Evolutionary conservation across 2,797 vertebrate genomes (phyloP), one percentile per base, ranked within the genome.

Genomic region (Ispidina picta): DNA sequence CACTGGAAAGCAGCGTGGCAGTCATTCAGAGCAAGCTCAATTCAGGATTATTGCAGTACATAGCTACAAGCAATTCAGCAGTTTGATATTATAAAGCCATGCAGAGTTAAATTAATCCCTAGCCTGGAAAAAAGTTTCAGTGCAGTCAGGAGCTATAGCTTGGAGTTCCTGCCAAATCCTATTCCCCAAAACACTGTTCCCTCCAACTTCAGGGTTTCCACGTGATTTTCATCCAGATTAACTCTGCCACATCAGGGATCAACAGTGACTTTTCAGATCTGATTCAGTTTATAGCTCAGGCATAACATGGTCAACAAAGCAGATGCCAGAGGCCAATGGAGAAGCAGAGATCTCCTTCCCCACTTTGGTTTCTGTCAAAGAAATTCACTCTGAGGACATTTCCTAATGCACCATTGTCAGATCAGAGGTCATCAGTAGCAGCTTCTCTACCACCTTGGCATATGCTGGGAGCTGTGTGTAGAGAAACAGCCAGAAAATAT

Each of bases 41-140:
- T 59, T 35, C 78, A 69, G 65, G 54, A 62, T 83, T 72, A 80
- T 90, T 85, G 48, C 49, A 90, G 62, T 25, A 43, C 19, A 65
- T 15, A 74, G 64, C 92, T 85, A 72, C 55, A 37, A 93, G 82
- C 76, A 69, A 74, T 89, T 65, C 76, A 80, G 86, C 65, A 65
- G 29, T 23, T 87, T 64, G 69, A 59, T 70, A 49, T 75, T 75
- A 87, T 37, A 87, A 93, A 93, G 55, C 75, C 76, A 87, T 15
- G 35, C 62, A 93, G 28, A 90, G 48, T 55, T 77, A 85, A 89
- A 90, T 86, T 86, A 91, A 84, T 84, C 71, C 44, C 74, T n/a
- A 88, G 52, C 41, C 81, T 73, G 44, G 19, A 73, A 76, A 83
- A 75, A 83, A 82, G 9, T 4, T 51, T 84, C 56, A 71, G 64